Base-by-base conservation (phyloP, 2,113 vertebrate species). In the Deroptyus accipitrinus region DNA sequence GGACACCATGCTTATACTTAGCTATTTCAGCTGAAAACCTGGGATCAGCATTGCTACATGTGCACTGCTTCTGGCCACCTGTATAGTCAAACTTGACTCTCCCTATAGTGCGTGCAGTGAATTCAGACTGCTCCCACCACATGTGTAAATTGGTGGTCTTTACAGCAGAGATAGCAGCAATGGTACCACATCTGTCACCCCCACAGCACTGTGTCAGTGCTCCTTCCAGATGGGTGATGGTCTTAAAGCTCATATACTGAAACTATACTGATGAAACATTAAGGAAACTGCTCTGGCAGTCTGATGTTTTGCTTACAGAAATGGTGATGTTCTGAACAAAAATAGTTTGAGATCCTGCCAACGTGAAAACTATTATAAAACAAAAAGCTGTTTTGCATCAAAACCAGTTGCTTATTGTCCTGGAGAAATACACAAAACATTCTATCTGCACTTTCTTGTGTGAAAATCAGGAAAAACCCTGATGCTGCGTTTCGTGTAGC, bases 111-210 rank as follows among this genome's bases (percentile, higher is more conserved):
- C 55, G 88, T n/a, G 61, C 70, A 24, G 42, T 6, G 42, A 80
- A 28, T 54, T n/a, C 79, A 72, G 80, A 31, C 62, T 28, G 76
- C 54, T 81, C 54, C 48, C 35, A n/a, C 30, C 2, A 1, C 33
- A 19, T 0, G 0, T 67, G 25, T 68, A 46, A 79, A 67, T 44
- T 19, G 4, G 12, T 42, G 66, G 14, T n/a, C 23, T 39, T 54
- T 51, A 13, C 48, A 63, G 57, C 55, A 75, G 55, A n/a, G 41
- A 20, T 48, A 44, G 33, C 10, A 28, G 92, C 2, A 8, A 30
- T 1, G 7, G 9, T 10, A 7, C 66, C 25, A 7, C 0, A 5
- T n/a, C 48, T 79, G 46, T n/a, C 5, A 7, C n/a, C 41, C 37
- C 49, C 48, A 3, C 16, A 44, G 66, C 12, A 7, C 74, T 24